Evolutionary conservation across 1,140 invertebrate genomes (phyloP).

Genomic region (Drosophila rhopaloa): DNA sequence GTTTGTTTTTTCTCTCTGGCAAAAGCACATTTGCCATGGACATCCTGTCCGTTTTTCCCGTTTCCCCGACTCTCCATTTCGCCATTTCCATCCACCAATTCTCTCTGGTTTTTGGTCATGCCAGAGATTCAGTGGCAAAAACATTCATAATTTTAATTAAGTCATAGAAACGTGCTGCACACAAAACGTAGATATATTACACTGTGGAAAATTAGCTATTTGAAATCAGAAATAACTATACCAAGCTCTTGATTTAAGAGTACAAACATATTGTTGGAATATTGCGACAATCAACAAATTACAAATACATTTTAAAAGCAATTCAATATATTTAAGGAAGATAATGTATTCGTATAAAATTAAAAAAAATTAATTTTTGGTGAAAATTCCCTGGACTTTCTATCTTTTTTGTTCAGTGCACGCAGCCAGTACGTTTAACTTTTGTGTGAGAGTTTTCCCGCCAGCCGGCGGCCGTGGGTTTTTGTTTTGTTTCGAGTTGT

Average conservation of each 20-base stretch:
- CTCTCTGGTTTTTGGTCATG: constrained; percentile 34
- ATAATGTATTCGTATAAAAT: too few species aligned
- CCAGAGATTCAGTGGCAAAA: constrained; percentile 45
- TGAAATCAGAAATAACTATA: too few species aligned
- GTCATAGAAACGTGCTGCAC: constrained; percentile 57
- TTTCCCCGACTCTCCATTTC: not conserved
- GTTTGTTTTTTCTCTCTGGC: constrained; percentile 48
- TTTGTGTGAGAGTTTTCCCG: constrained; percentile 42
- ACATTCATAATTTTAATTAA: constrained; percentile 78
- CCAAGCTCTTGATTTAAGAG: too few species aligned
- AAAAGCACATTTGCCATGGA: constrained; percentile 67
- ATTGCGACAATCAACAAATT: too few species aligned
- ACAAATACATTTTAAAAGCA: too few species aligned
- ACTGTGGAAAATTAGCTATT: not conserved
- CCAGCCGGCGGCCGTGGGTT: constrained; percentile 31
- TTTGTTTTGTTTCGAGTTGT: constrained; percentile 46
- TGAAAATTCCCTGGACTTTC: too few species aligned
- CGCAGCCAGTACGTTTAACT: constrained; percentile 48
- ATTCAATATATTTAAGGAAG: too few species aligned
- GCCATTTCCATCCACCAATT: not conserved
- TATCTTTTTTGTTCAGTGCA: constrained; percentile 1
- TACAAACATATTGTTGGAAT: too few species aligned
- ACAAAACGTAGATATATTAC: constrained; percentile 37
- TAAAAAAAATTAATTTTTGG: too few species aligned
- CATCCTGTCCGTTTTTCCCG: constrained; percentile 30